phyloP scores from a whole-genome alignment of 1,140 invertebrate species.

The Zaprionus ornatus region DNA sequence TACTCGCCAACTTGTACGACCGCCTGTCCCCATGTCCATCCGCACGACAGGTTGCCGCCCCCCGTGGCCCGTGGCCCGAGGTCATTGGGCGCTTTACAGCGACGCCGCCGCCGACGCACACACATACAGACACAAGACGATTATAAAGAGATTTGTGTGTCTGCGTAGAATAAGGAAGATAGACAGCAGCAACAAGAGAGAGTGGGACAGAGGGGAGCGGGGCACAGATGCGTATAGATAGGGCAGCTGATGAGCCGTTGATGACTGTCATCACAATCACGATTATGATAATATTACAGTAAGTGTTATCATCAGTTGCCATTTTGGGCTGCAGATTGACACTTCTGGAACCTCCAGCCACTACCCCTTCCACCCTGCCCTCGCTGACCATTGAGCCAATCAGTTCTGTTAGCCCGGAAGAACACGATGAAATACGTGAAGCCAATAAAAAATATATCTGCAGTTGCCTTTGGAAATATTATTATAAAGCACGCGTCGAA shows the following conservation, averaged over 20 bases:
- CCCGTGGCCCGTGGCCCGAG: constrained; percentile 18
- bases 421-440: constrained; percentile 7
- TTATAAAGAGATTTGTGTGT: constrained; percentile 77
- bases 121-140: constrained; percentile 39
- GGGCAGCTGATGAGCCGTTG: constrained; percentile 63
- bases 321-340: constrained; percentile 19
- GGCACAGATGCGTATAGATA: not conserved
- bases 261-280: constrained; percentile 76
- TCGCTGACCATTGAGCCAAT: constrained; percentile 9
- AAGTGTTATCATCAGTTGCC: constrained; percentile 58
- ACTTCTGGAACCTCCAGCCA: not conserved
- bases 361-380: not conserved
- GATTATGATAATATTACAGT: constrained; percentile 72
- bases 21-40: not conserved
- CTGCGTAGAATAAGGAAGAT: constrained; percentile 18
- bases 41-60: constrained; percentile 20
- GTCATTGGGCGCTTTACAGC: constrained; percentile 28
- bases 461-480: constrained; percentile 1
- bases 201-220: not conserved
- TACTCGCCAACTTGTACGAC: not conserved
- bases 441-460: not conserved
- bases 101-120: constrained; percentile 9
- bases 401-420: not conserved
- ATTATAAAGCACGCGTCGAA: not conserved
- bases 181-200: not conserved